These are phyloP conservation scores for Cheilinus undulatus DNA, from an alignment of 2,113 vertebrate genomes.

Conservation along the genomic window DNA sequence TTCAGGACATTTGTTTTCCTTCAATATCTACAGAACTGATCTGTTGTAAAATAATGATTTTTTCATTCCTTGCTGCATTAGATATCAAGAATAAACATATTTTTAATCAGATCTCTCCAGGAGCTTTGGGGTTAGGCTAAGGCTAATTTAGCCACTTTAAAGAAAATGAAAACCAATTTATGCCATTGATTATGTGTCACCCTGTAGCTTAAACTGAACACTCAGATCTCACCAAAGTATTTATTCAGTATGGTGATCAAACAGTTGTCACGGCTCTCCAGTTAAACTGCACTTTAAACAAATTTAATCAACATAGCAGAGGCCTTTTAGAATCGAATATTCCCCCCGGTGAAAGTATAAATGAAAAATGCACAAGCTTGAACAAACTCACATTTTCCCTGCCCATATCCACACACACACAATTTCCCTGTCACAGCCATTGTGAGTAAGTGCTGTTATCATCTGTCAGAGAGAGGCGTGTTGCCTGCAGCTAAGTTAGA, in stretches of 20 bases:
- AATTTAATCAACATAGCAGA: conserved; percentile 26
- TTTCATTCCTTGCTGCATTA: not conserved
- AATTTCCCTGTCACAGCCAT: conserved; percentile 47
- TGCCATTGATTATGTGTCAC: conserved; percentile 37
- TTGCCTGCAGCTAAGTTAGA: conserved; percentile 64
- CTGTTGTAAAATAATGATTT: not conserved
- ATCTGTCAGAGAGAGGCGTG: conserved; percentile 57
- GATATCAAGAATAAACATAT: conserved; percentile 2
- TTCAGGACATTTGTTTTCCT: not conserved
- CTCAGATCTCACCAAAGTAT: conserved; percentile 41
- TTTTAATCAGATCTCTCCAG: conserved; percentile 2
- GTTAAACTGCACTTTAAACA: conserved; percentile 36
- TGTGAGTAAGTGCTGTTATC: conserved; percentile 71
- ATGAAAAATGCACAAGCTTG: conserved; percentile 32
- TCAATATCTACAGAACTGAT: not conserved
- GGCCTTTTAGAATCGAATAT: conserved; percentile 47
- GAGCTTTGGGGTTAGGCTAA: not conserved
- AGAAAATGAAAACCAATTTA: conserved; percentile 35
- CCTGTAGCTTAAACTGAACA: conserved; percentile 2
- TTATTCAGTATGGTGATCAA: conserved; percentile 37
- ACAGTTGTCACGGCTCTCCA: conserved; percentile 39
- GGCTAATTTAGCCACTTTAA: conserved; percentile 46
- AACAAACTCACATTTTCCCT: conserved; percentile 10
- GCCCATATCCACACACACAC: conserved; percentile 16
- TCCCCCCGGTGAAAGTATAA: conserved; percentile 28